Evolutionary conservation across 2,888 invertebrate genomes (phyloP).

Genomic region (Malacosoma neustria): DNA sequence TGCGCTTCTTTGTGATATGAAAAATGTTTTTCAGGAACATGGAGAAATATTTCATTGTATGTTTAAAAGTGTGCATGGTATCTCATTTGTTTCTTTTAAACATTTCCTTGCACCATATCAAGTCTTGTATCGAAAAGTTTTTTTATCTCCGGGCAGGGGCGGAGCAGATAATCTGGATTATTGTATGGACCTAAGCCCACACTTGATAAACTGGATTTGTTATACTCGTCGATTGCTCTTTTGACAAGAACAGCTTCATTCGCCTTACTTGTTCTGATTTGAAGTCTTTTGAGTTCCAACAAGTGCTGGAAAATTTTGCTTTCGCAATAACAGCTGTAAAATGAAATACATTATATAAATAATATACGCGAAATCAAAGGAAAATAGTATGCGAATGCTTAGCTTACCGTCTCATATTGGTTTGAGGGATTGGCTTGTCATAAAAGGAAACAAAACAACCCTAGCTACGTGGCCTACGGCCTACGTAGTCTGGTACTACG

Average conservation of each 20-base stretch:
- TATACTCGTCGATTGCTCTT: slow-evolving; percentile 88
- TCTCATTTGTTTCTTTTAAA: too few species aligned
- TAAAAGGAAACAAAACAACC: too few species aligned
- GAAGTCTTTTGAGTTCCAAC: slow-evolving; percentile 91
- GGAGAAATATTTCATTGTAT: too few species aligned
- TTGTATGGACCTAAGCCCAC: slow-evolving; percentile 79
- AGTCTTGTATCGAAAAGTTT: too few species aligned
- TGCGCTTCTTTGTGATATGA: neutral
- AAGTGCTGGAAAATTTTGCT: slow-evolving; percentile 94
- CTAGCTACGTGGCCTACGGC: too few species aligned
- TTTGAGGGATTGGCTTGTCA: too few species aligned
- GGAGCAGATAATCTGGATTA: slow-evolving; percentile 80
- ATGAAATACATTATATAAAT: too few species aligned
- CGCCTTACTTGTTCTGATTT: slow-evolving; percentile 91
- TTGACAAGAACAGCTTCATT: slow-evolving; percentile 92
- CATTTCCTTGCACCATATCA: too few species aligned
- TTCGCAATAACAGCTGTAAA: slow-evolving; percentile 88
- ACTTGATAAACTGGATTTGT: slow-evolving; percentile 81
- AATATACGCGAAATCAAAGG: neutral
- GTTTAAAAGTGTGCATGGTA: too few species aligned
- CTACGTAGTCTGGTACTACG: too few species aligned
- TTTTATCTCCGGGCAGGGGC: too few species aligned
- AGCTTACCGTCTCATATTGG: slow-evolving; percentile 86
- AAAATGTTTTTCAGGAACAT: too few species aligned
- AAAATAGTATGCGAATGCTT: neutral